A percentile compares a stretch with the other conserved stretches of the same genome.
Evolutionary conservation across 2,888 invertebrate genomes (phyloP).

Genomic region (Xanthorhoe spadicearia): DNA sequence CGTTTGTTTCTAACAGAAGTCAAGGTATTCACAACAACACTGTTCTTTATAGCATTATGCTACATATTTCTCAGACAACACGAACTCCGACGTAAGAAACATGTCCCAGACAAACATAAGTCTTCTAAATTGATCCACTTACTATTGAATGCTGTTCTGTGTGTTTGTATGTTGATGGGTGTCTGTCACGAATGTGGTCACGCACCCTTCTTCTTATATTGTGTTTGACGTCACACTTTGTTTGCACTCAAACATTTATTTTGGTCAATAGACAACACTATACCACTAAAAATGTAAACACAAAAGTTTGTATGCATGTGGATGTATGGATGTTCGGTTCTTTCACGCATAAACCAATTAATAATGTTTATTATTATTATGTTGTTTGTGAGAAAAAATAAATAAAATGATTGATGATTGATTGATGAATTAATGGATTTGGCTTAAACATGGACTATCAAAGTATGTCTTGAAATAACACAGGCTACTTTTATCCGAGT

Average conservation of each 20-base stretch:
- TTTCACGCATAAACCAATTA: no score
- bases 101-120: neutral
- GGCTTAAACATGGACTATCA: no score
- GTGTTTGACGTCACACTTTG: neutral
- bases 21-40: neutral
- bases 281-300: no score
- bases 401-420: no score
- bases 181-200: conserved; percentile 1
- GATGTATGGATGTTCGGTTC: no score
- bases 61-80: conserved; percentile 2
- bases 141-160: neutral
- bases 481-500: no score
- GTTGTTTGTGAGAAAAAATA: no score
- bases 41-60: neutral
- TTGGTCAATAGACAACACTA: neutral
- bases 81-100: conserved; percentile 7
- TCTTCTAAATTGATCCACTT: conserved; percentile 18
- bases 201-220: neutral
- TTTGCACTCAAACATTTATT: neutral
- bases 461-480: no score
- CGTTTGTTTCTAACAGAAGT: neutral
- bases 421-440: no score
- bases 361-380: no score
- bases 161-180: conserved; percentile 1
- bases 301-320: no score